Conservation (phyloP, 2,888 invertebrate species). For the Spodoptera littoralis region DNA sequence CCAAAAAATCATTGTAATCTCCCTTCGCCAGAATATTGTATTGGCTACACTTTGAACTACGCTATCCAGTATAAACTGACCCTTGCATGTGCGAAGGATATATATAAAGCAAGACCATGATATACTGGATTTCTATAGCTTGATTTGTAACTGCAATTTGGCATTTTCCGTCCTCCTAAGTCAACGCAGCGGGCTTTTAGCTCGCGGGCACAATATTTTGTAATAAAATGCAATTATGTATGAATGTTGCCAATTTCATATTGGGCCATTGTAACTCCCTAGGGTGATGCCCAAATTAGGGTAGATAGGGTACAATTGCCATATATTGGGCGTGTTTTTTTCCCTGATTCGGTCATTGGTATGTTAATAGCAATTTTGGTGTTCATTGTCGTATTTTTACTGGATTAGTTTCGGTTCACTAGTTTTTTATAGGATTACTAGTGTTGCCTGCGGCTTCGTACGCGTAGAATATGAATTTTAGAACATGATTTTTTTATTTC, state of each 20-base stretch:
- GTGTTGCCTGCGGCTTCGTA: too few species aligned
- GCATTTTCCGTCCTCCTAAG: too few species aligned
- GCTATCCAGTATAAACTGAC: too few species aligned
- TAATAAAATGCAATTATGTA: slow-evolving; percentile 72
- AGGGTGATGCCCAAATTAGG: slow-evolving; percentile 61
- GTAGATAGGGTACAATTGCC: slow-evolving; percentile 44
- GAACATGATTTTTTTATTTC: too few species aligned
- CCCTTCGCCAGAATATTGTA: slow-evolving; percentile 7
- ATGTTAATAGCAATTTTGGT: slow-evolving; percentile 41
- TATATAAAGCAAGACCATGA: too few species aligned
- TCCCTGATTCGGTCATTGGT: slow-evolving; percentile 48
- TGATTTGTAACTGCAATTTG: too few species aligned
- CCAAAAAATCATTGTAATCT: slow-evolving; percentile 36
- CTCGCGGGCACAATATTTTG: slow-evolving; percentile 61
- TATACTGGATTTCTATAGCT: too few species aligned
- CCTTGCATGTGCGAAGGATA: too few species aligned
- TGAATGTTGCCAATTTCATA: slow-evolving; percentile 79
- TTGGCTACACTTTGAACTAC: too few species aligned
- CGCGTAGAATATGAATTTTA: too few species aligned
- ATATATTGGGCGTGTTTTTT: slow-evolving; percentile 47
- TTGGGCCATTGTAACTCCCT: slow-evolving; percentile 69
- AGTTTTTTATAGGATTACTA: slow-evolving; percentile 29
- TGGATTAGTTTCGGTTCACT: slow-evolving; percentile 28
- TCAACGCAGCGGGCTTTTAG: slow-evolving; percentile 43
- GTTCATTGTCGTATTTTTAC: slow-evolving; percentile 32